Evolutionary conservation across 2,888 invertebrate genomes (phyloP).

Genomic region (Drosophila multiciliata): DNA sequence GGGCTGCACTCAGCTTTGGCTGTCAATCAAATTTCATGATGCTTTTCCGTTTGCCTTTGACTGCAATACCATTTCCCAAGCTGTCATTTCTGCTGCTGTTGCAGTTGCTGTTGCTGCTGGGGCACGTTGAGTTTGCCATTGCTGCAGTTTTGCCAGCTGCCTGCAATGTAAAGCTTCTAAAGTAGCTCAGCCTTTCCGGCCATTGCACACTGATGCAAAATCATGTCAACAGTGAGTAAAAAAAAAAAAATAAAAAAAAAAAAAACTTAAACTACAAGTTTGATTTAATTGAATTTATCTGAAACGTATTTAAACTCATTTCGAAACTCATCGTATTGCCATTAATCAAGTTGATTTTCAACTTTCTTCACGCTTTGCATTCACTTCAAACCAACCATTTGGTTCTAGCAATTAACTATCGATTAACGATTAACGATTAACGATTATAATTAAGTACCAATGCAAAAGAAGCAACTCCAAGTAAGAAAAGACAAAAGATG

Average conservation of each 20-base stretch:
- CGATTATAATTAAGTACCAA: constrained; percentile 8
- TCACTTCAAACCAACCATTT: not conserved
- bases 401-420: not conserved
- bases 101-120: constrained; percentile 7
- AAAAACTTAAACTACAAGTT: not conserved
- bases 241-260: not conserved
- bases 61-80: constrained; percentile 51
- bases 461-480: not conserved
- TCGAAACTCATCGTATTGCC: not conserved
- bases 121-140: constrained; percentile 3
- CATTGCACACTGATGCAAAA: constrained; percentile 40
- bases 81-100: constrained; percentile 7
- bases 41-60: constrained; percentile 60
- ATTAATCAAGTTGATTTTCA: not conserved
- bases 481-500: not conserved
- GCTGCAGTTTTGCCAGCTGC: constrained; percentile 5
- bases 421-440: constrained; percentile 23
- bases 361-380: not conserved
- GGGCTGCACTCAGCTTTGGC: constrained; percentile 50
- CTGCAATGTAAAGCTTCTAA: constrained; percentile 41
- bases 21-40: constrained; percentile 67
- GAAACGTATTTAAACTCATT: not conserved
- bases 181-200: constrained; percentile 55
- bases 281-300: not conserved
- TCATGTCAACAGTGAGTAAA: constrained; percentile 1